Evolutionary conservation across 2,888 invertebrate genomes (phyloP).

Genomic region (Arrhopalites spinosus): DNA sequence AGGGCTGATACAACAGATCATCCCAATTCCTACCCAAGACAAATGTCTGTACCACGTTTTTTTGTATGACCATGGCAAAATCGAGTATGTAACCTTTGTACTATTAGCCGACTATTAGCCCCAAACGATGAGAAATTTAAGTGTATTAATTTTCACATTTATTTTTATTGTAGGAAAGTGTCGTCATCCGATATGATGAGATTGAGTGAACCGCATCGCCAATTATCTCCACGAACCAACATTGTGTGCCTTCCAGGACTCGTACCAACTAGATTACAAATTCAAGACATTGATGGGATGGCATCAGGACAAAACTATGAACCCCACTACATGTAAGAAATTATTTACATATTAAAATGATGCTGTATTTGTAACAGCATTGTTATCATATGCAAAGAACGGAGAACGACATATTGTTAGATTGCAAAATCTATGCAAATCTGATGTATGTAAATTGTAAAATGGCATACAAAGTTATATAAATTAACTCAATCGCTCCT

Average conservation of each 20-base stretch:
- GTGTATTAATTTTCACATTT: too few species aligned
- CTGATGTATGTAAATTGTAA: not conserved
- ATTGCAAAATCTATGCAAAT: not conserved
- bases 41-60: slow-evolving; percentile 19
- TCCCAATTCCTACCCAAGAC: slow-evolving; percentile 21
- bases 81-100: slow-evolving; percentile 17
- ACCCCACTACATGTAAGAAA: slow-evolving; percentile 17
- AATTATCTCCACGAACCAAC: not conserved
- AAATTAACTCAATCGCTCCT: too few species aligned
- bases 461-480: too few species aligned
- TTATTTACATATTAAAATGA: too few species aligned
- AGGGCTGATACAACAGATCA: slow-evolving; percentile 13
- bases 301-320: not conserved
- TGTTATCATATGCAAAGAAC: too few species aligned
- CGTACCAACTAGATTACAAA: not conserved
- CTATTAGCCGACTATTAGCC: not conserved
- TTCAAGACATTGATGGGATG: not conserved
- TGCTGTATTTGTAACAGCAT: too few species aligned
- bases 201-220: not conserved
- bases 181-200: not conserved
- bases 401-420: not conserved
- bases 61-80: slow-evolving; percentile 31
- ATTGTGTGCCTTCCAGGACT: slow-evolving; percentile 26
- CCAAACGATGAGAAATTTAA: not conserved
- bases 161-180: not conserved